Percentiles rank a stretch among this genome's conserved stretches.
These are phyloP conservation scores for Morus bassanus DNA, from an alignment of 2,797 vertebrate genomes.

Conservation along the genomic window DNA sequence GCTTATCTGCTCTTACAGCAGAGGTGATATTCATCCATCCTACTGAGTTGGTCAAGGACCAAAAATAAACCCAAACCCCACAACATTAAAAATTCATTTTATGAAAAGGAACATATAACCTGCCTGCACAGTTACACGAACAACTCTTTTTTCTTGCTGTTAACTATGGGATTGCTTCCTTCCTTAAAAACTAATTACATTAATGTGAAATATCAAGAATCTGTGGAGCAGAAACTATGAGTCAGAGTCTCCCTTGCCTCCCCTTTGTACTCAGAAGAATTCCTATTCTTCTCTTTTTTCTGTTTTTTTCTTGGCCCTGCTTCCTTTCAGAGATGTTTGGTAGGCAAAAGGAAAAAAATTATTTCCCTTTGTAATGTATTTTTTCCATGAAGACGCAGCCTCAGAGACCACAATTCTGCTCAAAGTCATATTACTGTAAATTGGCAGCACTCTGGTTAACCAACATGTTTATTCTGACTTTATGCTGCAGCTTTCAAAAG, in stretches of 20 bases:
- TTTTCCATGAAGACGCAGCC: neutral
- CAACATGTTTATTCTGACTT: neutral
- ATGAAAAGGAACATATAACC: neutral
- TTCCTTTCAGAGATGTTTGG: neutral
- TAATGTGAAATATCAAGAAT: neutral
- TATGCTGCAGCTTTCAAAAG: neutral
- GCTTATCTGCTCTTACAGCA: neutral
- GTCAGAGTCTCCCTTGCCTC: neutral
- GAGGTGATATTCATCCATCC: neutral
- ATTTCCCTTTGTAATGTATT: fast-evolving
- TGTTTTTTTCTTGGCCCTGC: neutral
- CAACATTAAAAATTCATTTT: neutral
- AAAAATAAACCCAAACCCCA: neutral
- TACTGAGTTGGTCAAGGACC: neutral
- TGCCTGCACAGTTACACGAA: neutral
- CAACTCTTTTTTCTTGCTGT: neutral
- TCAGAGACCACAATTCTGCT: neutral
- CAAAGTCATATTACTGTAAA: neutral
- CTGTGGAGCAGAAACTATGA: neutral
- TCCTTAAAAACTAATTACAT: neutral
- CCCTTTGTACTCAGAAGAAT: neutral
- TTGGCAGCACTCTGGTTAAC: neutral
- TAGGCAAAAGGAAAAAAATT: neutral
- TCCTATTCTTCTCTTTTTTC: neutral
- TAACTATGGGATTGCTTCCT: neutral